Conservation (phyloP, 2,113 vertebrate species). For the Cyprinodon brontotheroides region DNA sequence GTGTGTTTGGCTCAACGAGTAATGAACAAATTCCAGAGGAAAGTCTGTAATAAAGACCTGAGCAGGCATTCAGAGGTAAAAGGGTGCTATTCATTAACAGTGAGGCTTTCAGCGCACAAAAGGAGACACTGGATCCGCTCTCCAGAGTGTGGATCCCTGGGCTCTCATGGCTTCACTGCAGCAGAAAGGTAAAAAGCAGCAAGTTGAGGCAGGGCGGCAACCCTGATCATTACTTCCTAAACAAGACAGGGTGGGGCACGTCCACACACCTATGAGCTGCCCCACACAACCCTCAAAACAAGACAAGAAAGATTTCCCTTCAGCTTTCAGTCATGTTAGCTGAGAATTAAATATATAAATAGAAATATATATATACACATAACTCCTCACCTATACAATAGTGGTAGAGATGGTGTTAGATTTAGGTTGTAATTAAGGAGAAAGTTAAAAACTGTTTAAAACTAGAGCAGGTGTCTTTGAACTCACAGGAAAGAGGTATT, state of each 20-base stretch:
- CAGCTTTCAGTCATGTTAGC: conserved; percentile 17
- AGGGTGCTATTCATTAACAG: neutral
- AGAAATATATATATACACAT: too few relatives aligned
- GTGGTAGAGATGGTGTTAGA: too few relatives aligned
- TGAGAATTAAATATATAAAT: too few relatives aligned
- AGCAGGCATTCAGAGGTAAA: neutral
- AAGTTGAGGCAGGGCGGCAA: conserved; percentile 62
- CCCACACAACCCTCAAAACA: neutral
- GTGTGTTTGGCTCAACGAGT: conserved; percentile 16
- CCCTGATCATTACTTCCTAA: conserved; percentile 41
- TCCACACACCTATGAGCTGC: conserved; percentile 35
- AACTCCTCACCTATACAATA: too few relatives aligned
- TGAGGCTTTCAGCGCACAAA: conserved; percentile 22
- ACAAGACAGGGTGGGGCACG: conserved; percentile 57
- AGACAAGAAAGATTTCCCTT: neutral
- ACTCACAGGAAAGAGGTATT: neutral
- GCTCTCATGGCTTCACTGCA: conserved; percentile 48
- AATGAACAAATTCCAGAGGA: conserved; percentile 7
- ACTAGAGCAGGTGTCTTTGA: neutral
- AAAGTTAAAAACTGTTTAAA: neutral
- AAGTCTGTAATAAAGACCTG: neutral
- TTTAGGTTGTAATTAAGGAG: too few relatives aligned
- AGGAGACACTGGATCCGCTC: conserved; percentile 61
- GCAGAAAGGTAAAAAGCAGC: conserved; percentile 66
- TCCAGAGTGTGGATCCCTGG: conserved; percentile 53